A percentile compares a stretch with the other conserved stretches of the same genome.
Conservation (phyloP, 2,113 vertebrate genomes). For the Mastomys natalensis region DNA sequence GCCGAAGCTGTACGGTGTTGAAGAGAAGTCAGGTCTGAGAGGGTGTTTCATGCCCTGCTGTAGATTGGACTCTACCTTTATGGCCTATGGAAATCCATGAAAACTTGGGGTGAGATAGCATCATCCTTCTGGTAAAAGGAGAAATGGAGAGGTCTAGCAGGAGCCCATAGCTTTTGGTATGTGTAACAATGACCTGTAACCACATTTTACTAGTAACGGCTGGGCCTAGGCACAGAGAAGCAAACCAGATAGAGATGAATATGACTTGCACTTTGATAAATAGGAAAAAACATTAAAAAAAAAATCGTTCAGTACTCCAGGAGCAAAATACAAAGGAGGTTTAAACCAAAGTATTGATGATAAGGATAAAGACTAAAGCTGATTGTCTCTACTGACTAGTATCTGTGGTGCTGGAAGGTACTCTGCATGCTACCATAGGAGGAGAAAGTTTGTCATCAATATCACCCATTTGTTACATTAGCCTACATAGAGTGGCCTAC, state of each 20-base stretch:
- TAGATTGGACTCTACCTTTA: neutral
- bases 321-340: too few relatives aligned
- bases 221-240: neutral
- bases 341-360: neutral
- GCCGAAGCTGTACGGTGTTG: neutral
- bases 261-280: neutral
- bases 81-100: neutral
- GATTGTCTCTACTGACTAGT: neutral
- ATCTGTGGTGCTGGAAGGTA: neutral
- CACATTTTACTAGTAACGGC: neutral
- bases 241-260: neutral
- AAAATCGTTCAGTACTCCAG: neutral
- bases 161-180: neutral
- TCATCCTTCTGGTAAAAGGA: neutral
- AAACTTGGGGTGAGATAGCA: neutral
- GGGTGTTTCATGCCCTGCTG: neutral
- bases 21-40: neutral
- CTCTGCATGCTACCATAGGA: neutral
- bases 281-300: too few relatives aligned
- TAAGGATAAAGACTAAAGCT: neutral
- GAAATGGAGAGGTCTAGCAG: neutral
- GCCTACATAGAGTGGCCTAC: neutral
- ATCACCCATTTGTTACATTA: neutral
- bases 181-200: neutral
- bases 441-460: neutral